A percentile compares a stretch with the other conserved stretches of the same genome.
phyloP scores from a whole-genome alignment of 2,797 vertebrate species.

The Erpetoichthys calabaricus region DNA sequence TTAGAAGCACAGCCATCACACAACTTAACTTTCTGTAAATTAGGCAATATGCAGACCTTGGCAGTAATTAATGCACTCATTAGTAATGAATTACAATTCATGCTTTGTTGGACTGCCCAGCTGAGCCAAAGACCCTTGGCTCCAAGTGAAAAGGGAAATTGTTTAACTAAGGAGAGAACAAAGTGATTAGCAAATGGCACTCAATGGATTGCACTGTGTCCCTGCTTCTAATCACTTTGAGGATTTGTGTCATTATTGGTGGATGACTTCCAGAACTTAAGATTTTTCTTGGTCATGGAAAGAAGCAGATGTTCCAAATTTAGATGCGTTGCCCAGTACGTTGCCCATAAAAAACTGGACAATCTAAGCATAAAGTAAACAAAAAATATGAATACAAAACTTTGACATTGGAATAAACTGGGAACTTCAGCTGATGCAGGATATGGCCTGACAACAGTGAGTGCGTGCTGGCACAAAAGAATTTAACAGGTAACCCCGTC shows the following conservation, averaged over 20 bases:
- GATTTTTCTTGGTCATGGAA: no score
- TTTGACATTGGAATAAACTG: no score
- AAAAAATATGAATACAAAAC: no score
- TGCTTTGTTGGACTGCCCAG: constrained; percentile 24
- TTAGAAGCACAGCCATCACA: constrained; percentile 41
- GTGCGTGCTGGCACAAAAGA: no score
- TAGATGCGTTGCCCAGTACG: no score
- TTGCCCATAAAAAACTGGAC: no score
- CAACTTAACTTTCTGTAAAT: constrained; percentile 24
- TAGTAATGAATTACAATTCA: constrained; percentile 42
- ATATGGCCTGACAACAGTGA: no score
- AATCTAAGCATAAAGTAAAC: no score
- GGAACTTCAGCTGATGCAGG: no score
- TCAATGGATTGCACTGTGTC: constrained; percentile 19
- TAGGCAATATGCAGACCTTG: constrained; percentile 15
- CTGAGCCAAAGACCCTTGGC: constrained; percentile 7
- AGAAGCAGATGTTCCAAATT: no score
- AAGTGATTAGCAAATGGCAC: constrained; percentile 26
- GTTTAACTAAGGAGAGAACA: constrained; percentile 27
- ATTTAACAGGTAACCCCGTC: no score
- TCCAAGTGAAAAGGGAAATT: constrained; percentile 23
- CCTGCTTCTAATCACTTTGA: constrained; percentile 1
- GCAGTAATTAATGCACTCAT: constrained; percentile 38
- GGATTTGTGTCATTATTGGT: constrained; percentile 1
- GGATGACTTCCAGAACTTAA: no score